phyloP scores from a whole-genome alignment of 2,888 invertebrate species.

The Oscheius sp. region DNA sequence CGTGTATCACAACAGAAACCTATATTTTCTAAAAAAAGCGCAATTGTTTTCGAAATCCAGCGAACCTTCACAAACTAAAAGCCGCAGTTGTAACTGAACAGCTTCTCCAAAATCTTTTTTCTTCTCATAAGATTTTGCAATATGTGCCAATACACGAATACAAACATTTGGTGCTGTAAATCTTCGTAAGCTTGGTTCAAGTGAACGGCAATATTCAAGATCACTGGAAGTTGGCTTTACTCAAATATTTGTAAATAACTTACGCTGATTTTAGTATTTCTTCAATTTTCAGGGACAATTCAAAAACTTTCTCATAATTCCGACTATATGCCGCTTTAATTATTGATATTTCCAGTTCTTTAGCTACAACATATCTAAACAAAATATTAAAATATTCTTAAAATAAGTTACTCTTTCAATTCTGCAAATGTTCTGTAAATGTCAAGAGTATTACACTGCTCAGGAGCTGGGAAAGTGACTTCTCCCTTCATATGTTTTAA shows the following conservation, averaged over 20 bases:
- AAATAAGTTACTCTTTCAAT: constrained; percentile 20
- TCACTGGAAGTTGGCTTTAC: background rate
- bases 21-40: constrained; percentile 45
- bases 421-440: constrained; percentile 40
- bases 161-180: constrained; percentile 78
- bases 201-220: constrained; percentile 39
- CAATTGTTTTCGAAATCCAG: too few species aligned
- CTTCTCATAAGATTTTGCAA: constrained; percentile 76
- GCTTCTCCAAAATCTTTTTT: constrained; percentile 76
- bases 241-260: too few species aligned
- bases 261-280: too few species aligned
- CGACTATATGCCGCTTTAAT: constrained; percentile 26
- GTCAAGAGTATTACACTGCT: constrained; percentile 33
- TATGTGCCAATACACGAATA: constrained; percentile 74
- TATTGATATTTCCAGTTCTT: constrained; percentile 47
- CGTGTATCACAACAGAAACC: constrained; percentile 74
- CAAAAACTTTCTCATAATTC: constrained; percentile 32
- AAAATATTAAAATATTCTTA: too few species aligned
- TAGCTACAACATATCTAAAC: constrained; percentile 49
- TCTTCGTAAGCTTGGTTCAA: constrained; percentile 78
- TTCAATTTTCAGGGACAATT: background rate
- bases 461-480: constrained; percentile 43
- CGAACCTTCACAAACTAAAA: constrained; percentile 71
- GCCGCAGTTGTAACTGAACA: constrained; percentile 76
- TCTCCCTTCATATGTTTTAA: constrained; percentile 41